phyloP scores from a whole-genome alignment of 1,140 invertebrate species.

The Eurosta solidaginis region DNA sequence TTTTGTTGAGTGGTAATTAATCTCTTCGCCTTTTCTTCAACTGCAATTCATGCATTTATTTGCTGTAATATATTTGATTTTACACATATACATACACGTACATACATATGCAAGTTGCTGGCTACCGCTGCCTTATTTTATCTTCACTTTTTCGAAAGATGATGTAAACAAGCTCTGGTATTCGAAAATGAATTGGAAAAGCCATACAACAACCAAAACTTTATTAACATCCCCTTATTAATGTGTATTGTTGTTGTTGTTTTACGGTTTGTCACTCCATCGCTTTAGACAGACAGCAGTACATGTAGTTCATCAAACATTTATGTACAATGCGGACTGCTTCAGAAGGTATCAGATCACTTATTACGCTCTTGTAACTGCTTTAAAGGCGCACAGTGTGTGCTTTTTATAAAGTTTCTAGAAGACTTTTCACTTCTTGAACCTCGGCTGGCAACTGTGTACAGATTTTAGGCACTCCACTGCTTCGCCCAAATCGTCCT shows the following conservation, averaged over 20 bases:
- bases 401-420: no score
- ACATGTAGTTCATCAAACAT: not conserved
- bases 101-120: no score
- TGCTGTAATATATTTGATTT: not conserved
- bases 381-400: no score
- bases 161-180: not conserved
- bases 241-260: not conserved
- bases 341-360: no score
- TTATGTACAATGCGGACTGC: not conserved
- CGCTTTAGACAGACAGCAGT: not conserved
- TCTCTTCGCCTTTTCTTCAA: slow-evolving; percentile 7
- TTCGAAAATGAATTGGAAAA: slow-evolving; percentile 5
- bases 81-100: not conserved
- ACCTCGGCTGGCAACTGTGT: no score
- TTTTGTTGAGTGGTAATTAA: slow-evolving; percentile 26
- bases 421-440: no score
- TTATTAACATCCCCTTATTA: not conserved
- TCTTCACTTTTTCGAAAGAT: not conserved
- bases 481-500: no score
- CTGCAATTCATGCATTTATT: not conserved
- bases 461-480: no score
- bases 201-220: not conserved
- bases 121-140: no score
- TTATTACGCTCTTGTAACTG: no score
- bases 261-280: not conserved